Conservation (phyloP, 2,888 invertebrate species). For the Watsonalla binaria region DNA sequence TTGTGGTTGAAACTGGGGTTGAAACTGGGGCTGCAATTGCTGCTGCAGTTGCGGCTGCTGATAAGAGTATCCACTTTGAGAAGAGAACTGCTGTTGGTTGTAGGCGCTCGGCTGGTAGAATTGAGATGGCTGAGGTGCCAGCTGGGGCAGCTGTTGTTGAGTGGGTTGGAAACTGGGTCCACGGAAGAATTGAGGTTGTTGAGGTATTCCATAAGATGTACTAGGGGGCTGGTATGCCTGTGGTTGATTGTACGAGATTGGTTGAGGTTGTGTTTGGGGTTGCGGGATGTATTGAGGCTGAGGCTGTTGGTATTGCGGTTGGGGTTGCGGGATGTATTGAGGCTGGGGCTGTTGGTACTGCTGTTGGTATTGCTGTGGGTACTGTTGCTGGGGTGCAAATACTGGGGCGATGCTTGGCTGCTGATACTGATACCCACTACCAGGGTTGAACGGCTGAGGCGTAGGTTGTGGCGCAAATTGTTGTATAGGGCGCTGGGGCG, state of each 20-base stretch:
- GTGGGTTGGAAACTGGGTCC: neutral
- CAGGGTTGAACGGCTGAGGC: constrained; percentile 21
- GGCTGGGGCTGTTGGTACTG: constrained; percentile 14
- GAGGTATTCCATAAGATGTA: constrained; percentile 17
- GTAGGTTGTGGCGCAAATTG: constrained; percentile 21
- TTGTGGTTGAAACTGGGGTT: constrained; percentile 18
- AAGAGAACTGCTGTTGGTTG: constrained; percentile 20
- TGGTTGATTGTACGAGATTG: constrained; percentile 9
- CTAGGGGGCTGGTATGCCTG: constrained; percentile 13
- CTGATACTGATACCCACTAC: constrained; percentile 40
- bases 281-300: constrained; percentile 23
- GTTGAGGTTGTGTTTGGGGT: constrained; percentile 10
- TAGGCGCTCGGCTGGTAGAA: constrained; percentile 5
- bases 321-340: constrained; percentile 15
- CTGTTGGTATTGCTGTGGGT: constrained; percentile 7
- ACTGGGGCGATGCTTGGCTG: constrained; percentile 30
- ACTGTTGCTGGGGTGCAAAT: constrained; percentile 21
- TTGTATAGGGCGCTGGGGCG: constrained; percentile 16
- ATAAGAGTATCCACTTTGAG: constrained; percentile 26
- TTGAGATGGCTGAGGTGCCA: constrained; percentile 6
- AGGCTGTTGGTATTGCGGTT: constrained; percentile 17
- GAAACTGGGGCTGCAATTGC: constrained; percentile 1
- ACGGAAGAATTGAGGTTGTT: constrained; percentile 3
- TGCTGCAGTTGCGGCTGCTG: constrained; percentile 18
- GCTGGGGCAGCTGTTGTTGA: neutral